Base-by-base conservation (phyloP, 2,797 vertebrate genomes). In the Eospalax fontanierii region DNA sequence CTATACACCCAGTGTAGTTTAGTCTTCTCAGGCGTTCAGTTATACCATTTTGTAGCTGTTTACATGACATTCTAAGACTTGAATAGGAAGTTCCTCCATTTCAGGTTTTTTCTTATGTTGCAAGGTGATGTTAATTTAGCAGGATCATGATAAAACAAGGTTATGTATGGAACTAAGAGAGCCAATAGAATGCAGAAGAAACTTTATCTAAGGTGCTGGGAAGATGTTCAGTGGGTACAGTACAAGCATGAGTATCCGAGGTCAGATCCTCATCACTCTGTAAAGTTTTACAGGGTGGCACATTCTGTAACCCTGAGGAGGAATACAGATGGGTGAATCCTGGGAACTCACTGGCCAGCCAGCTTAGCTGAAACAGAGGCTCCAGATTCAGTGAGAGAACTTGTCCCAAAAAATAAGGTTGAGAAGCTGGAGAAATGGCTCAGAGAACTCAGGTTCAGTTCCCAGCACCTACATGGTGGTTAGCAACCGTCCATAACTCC, bases 1-100 rank as follows among this genome's bases (percentile, higher is more conserved):
- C 50, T 54, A 59, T 33, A 30, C 61, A 50, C 33, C 26, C 28
- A 70, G 30, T 71, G 43, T 73, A 50, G 54, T 79, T 79, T 43
- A 90, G 7, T 90, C 78, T 82, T 93, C 74, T 40, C 28, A 87
- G n/a, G 40, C 81, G 50, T 89, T 30, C 43, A 50, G 16, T 83
- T 86, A 95, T 88, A 66, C n/a, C 16, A n/a, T 71, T 95, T n/a
- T 86, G 30, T 71, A 68, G 15, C 30, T 86, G 22, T 86, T 86
- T 70, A 46, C 2, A 14, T 57, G 66, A 80, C 28, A 21, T 10
- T 57, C 59, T 14, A 76, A 86, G 57, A n/a, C 61, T 76, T 79
- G 91, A 95, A 70, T 79, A 66, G 40, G 80, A 63, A 90, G 46
- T 26, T n/a, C 16, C 0, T 70, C 40, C 28, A 79, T 85, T 40